Evolutionary conservation across 2,113 vertebrate species (phyloP), one percentile per base, ranked within the genome.

Genomic region (Atlantisia rogersi): DNA sequence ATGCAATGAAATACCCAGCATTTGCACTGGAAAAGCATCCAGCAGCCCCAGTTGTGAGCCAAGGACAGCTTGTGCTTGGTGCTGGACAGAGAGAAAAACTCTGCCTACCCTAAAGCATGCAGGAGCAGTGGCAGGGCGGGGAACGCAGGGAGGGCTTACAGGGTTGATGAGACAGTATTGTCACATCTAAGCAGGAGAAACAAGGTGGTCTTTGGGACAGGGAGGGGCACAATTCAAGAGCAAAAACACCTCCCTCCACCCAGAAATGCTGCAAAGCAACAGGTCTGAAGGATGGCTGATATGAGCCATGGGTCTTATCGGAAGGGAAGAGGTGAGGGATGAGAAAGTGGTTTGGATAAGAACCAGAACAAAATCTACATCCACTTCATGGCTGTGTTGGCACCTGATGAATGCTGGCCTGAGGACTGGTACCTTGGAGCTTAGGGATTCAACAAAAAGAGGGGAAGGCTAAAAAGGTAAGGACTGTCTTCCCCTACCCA

Each of bases 121-220:
- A 42, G 35, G 85, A 46, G 44, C 44, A 46, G 44, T 46, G 59
- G 12, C 12, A 67, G 32, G 28, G 9, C 70, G 59, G 37, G 22
- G 31, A 88, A 44, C 11, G 18, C 68, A 10, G 16, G 29, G 28
- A 60, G 28, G 63, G 46, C 37, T 88, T 77, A 26, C 18, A 59
- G n/a, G n/a, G 65, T 39, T 0, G 0, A 25, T 46, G 46, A 31
- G 44, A n/a, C 12, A 37, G 16, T 62, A 24, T 37, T 63, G 39
- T 31, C 37, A n/a, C 37, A 39, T 80, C 29, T 58, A 26, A 85
- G 56, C 12, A 79, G 15, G 26, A n/a, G 17, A 17, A 85, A 53
- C 11, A 70, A 55, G 71, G 29, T 73, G 19, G 18, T 46, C 14
- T 84, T 84, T 78, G 65, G 74, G n/a, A 73, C 28, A 59, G 24